Conservation (phyloP, 2,113 vertebrate genomes). For the Hucho hucho region DNA sequence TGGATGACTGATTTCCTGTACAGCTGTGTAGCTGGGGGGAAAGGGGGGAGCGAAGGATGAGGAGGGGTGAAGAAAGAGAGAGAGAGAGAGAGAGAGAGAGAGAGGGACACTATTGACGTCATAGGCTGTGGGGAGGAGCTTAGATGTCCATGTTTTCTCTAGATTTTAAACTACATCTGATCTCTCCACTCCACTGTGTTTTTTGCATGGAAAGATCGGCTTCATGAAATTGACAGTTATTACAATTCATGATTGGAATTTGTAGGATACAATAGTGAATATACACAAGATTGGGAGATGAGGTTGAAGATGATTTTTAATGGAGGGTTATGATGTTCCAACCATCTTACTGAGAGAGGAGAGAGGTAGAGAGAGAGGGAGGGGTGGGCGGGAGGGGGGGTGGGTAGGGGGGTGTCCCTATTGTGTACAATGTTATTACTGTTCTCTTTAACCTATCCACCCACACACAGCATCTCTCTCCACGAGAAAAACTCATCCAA, state of each 20-base stretch:
- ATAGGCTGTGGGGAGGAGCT: constrained; percentile 46
- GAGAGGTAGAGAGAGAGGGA: not conserved
- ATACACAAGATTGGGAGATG: no score
- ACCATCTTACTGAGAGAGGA: not conserved
- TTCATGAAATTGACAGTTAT: not conserved
- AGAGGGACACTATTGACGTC: constrained; percentile 34
- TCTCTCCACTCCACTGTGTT: not conserved
- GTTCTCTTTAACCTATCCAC: not conserved
- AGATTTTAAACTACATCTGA: constrained; percentile 1
- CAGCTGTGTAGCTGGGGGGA: constrained; percentile 65
- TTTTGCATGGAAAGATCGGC: no score
- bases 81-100: constrained; percentile 46
- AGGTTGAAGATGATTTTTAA: no score
- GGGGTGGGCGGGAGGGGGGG: not conserved
- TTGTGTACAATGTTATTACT: not conserved
- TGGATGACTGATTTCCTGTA: constrained; percentile 76
- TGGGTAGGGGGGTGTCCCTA: not conserved
- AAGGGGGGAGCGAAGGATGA: constrained; percentile 39
- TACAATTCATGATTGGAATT: not conserved
- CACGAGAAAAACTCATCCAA: not conserved
- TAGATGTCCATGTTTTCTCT: constrained; percentile 35
- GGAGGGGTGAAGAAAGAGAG: constrained; percentile 14
- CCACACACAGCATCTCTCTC: not conserved
- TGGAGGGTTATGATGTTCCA: not conserved
- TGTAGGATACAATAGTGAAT: no score